Conservation (phyloP, 2,113 vertebrate genomes). For the Thermophis baileyi region DNA sequence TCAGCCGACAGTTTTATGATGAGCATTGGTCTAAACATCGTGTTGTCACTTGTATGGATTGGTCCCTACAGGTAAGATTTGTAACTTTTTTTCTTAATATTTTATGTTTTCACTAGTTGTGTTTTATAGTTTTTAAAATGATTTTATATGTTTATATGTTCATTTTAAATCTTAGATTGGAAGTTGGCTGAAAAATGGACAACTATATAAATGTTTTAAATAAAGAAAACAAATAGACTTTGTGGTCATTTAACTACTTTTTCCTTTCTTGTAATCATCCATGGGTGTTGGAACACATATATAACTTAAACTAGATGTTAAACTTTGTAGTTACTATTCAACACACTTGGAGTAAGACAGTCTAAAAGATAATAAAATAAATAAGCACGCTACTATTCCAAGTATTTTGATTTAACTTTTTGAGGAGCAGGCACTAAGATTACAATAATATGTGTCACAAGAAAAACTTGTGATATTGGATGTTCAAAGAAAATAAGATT, state of each 20-base stretch:
- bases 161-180: neutral
- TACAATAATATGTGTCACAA: neutral
- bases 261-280: neutral
- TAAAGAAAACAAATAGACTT: neutral
- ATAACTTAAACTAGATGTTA: neutral
- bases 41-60: conserved; percentile 95
- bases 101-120: neutral
- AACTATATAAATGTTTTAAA: neutral
- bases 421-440: neutral
- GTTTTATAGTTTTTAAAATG: neutral
- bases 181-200: neutral
- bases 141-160: neutral
- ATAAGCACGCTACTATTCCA: neutral
- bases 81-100: neutral
- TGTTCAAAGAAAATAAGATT: neutral
- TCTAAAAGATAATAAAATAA: neutral
- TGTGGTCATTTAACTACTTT: neutral
- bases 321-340: neutral
- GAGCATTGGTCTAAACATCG: conserved; percentile 98
- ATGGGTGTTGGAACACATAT: neutral
- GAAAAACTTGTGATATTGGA: neutral
- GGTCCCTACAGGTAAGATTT: conserved; percentile 90
- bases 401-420: neutral
- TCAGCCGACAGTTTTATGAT: conserved; percentile 91
- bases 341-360: neutral